These are phyloP conservation scores for Luscinia luscinia DNA, from an alignment of 2,797 vertebrate species.

Conservation along the genomic window DNA sequence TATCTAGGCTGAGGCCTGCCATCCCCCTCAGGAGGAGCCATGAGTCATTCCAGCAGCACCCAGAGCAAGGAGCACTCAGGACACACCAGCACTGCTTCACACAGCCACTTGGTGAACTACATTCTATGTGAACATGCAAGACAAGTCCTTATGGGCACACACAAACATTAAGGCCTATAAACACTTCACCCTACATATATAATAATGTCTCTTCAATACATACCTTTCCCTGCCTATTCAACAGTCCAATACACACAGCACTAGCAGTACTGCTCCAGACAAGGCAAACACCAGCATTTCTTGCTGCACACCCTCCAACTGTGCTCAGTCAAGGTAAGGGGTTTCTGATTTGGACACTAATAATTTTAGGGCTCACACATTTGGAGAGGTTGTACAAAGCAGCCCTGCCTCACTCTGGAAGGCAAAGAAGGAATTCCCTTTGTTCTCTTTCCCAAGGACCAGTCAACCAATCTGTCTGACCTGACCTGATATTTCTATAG, in stretches of 20 bases:
- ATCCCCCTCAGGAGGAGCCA: background rate
- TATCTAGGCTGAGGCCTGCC: background rate
- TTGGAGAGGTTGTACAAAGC: background rate
- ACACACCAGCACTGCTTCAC: background rate
- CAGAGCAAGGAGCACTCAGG: background rate
- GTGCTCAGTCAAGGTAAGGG: background rate
- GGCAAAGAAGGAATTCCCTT: background rate
- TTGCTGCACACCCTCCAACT: background rate
- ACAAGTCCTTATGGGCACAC: background rate
- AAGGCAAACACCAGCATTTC: background rate
- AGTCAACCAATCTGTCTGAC: background rate
- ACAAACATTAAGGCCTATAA: background rate
- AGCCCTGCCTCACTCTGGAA: background rate
- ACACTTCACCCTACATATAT: background rate
- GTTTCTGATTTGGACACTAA: background rate
- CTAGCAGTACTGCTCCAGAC: background rate
- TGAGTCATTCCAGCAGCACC: background rate
- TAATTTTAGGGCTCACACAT: background rate
- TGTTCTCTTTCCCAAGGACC: background rate
- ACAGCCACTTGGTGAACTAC: background rate
- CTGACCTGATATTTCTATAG: background rate
- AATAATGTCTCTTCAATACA: background rate
- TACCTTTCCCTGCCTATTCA: background rate
- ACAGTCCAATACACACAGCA: background rate
- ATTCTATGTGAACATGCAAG: fast-evolving